Base-by-base conservation (phyloP, 2,888 invertebrate species). In the Dichetophora obliterata region DNA sequence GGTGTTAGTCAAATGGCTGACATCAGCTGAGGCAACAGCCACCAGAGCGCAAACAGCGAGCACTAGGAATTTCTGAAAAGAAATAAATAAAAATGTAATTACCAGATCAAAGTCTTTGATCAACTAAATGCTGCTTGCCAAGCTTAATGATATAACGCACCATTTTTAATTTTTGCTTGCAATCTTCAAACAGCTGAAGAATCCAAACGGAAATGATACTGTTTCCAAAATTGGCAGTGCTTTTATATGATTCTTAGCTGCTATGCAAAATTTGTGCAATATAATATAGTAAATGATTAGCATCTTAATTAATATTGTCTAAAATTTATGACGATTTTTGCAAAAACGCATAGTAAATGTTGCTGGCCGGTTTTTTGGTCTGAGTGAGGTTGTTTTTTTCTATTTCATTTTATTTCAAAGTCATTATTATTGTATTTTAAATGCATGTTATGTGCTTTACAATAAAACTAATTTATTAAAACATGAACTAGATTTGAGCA, bases 201-300 rank as follows among this genome's bases (percentile, higher is more conserved):
- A 84, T 82, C 82, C 81, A 84, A 86, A 80, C 79, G 83, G 83
- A 84, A 87, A 83, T 86, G 88, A 87, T 86, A 75, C 81, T 82
- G 76, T 79, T 77, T 75, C 59, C 74, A 54, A 74, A 63, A 57
- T 76, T 81, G 52, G 43, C 72, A 52, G 76, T 80, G 77, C 83
- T 83, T 85, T 87, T 86, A 86, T 86, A 87, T 83, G 81, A 84
- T 86, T 86, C 82, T 82, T 83, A 82, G 82, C 79, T 5, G 24
- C 34, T 78, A 54, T 79, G 79, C 76, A 75, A 79, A 75, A 75
- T 72, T 74, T 74, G 82, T 79, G 78, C 82, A 83, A 52, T 69
- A 34, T 43, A 37, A 66, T 72, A 50, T 37, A 76, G 70, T 34
- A 22, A 57, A 22, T 16, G 50, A 85, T 83, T 86, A 81, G 83